Base-by-base conservation (phyloP, 2,888 invertebrate genomes). In the Drosophila incognita region DNA sequence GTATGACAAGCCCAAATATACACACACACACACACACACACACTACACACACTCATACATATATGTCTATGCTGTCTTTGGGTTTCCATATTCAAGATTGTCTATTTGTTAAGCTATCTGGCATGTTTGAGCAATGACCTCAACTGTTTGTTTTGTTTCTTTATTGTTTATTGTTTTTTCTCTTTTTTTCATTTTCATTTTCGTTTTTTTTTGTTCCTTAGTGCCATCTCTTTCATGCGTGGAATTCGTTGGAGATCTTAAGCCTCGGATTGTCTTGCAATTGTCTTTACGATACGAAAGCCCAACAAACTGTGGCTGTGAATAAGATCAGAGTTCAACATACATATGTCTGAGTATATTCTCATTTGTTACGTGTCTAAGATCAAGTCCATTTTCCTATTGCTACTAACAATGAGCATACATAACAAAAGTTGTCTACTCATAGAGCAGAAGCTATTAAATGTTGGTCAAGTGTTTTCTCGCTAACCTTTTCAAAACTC, bases 91-190 rank as follows among this genome's bases (percentile, higher is more conserved):
- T 36, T 60, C 48, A 31, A 62, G 51, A 65, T 64, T 79, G 79
- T 75, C 68, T 79, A 67, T 74, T 74, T 78, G 69, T 74, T 64
- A 58, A 74, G 66, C 54, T 59, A 49, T 48, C 71, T 60, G 49
- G 66, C 66, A 42, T 67, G 70, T 71, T 76, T 82, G 78, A 83
- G 77, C 77, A 82, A 82, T 82, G 85, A 87, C 85, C 87, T 82
- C 82, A 73, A 58, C 69, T 64, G 76, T 78, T 78, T 79, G 67
- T 70, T 77, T 79, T 62, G 80, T 76, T 78, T 79, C 58, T 70
- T 77, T 74, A 67, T 78, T 79, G 64, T 70, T 77, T 74, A 69
- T 74, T 74, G 60, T 78, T 70, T 76, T 74, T 53, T 46, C 46
- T 58, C 13, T 59, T 54, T 46, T 33, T 38, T 58, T 62, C n/a